A percentile compares a stretch with the other conserved stretches of the same genome.
Evolutionary conservation across 2,888 invertebrate genomes (phyloP).

Genomic region (Cheilosia grossa): DNA sequence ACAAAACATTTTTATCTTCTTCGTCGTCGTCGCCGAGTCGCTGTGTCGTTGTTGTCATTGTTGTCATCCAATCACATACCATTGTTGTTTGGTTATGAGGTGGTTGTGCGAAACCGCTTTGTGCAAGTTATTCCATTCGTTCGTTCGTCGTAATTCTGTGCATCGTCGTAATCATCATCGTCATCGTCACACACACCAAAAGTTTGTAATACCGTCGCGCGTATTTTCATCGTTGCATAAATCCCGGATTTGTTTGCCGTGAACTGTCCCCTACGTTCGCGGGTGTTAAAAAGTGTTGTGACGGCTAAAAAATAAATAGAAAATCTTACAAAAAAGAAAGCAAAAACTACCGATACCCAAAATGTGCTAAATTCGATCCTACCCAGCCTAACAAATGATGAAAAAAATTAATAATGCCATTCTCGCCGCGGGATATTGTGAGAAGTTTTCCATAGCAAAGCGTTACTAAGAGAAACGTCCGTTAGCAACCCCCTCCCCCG

Average conservation of each 20-base stretch:
- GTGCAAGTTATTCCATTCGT: conserved; percentile 44
- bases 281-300: conserved; percentile 19
- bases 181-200: conserved; percentile 26
- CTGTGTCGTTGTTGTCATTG: conserved; percentile 46
- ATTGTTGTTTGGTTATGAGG: conserved; percentile 56
- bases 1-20: conserved; percentile 21
- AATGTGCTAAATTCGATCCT: conserved; percentile 4
- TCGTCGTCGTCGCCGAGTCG: conserved; percentile 22
- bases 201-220: conserved; percentile 42
- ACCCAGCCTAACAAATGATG: conserved; percentile 22
- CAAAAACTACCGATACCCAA: neutral
- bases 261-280: conserved; percentile 17
- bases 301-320: neutral
- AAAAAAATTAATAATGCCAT: neutral
- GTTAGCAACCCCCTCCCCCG: too few relatives aligned
- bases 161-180: conserved; percentile 1
- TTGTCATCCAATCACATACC: conserved; percentile 65
- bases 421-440: conserved; percentile 36
- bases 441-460: conserved; percentile 2
- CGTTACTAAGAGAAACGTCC: neutral
- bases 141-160: conserved; percentile 40
- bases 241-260: neutral
- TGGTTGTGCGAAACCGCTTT: conserved; percentile 48
- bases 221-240: conserved; percentile 23
- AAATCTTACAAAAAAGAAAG: neutral